These are phyloP conservation scores for Xenopus petersii DNA, from an alignment of 2,797 vertebrate species.

Conservation along the genomic window DNA sequence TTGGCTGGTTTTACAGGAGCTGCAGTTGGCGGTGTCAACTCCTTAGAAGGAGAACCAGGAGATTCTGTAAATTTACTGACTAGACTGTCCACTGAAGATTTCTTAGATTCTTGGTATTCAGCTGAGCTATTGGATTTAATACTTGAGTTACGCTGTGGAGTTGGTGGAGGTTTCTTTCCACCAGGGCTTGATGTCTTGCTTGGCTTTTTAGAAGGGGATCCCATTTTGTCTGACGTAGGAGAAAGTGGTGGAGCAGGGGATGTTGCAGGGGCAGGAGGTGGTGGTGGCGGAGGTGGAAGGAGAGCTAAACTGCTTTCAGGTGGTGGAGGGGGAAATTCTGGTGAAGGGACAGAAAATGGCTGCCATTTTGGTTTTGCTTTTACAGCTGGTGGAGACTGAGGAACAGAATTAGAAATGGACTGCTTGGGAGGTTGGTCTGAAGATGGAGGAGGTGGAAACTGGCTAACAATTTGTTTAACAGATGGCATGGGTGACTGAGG, in stretches of 20 bases:
- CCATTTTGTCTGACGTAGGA: slow-evolving; percentile 71
- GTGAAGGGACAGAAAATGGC: slow-evolving; percentile 68
- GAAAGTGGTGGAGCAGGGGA: slow-evolving; percentile 69
- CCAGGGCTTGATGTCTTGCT: slow-evolving; percentile 72
- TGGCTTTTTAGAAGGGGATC: slow-evolving; percentile 73
- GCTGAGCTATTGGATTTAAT: slow-evolving; percentile 71
- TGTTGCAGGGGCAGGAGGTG: slow-evolving; percentile 57
- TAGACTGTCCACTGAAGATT: slow-evolving; percentile 81
- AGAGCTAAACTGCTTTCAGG: slow-evolving; percentile 77
- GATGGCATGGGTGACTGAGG: slow-evolving; percentile 64
- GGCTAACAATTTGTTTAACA: slow-evolving; percentile 84
- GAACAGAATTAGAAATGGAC: slow-evolving; percentile 64
- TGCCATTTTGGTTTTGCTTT: slow-evolving; percentile 95
- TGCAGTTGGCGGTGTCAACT: slow-evolving; percentile 67
- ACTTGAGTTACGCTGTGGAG: slow-evolving; percentile 89
- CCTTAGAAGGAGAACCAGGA: slow-evolving; percentile 77
- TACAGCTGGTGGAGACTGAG: slow-evolving; percentile 86
- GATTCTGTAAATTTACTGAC: slow-evolving; percentile 82
- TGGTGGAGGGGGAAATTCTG: slow-evolving; percentile 89
- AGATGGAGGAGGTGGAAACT: slow-evolving; percentile 76
- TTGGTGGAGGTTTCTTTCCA: slow-evolving; percentile 83
- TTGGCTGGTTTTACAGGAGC: slow-evolving; percentile 92
- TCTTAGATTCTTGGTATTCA: slow-evolving; percentile 81
- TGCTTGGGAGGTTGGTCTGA: slow-evolving; percentile 64
- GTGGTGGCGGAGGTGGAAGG: slow-evolving; percentile 70